phyloP scores from a whole-genome alignment of 2,797 vertebrate genomes.

The Paramormyrops hopkinsi region DNA sequence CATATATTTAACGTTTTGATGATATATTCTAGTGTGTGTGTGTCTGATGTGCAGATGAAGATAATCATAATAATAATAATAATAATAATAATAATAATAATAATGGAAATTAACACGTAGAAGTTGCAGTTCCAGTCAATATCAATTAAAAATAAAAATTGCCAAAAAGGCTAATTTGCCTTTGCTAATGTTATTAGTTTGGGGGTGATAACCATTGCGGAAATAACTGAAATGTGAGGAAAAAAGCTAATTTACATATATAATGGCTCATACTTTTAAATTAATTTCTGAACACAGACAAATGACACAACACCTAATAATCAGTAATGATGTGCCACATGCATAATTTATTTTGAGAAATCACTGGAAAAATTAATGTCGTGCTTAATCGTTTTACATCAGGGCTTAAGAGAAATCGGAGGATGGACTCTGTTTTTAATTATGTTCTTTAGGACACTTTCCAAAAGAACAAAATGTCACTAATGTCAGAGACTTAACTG shows the following conservation, averaged over 20 bases:
- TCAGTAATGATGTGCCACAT: slow-evolving; percentile 13
- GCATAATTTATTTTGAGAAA: slow-evolving; percentile 10
- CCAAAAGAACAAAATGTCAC: neutral
- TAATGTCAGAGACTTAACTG: neutral
- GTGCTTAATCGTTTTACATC: slow-evolving; percentile 2
- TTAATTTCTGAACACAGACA: slow-evolving; percentile 11
- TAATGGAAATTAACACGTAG: neutral
- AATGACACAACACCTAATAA: slow-evolving; percentile 17
- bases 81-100: neutral
- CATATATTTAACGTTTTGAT: neutral
- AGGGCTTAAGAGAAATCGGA: neutral
- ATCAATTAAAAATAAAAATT: neutral
- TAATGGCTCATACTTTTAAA: neutral
- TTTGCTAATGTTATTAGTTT: neutral
- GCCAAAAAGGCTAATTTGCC: neutral
- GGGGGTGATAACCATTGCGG: neutral
- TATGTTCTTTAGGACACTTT: neutral
- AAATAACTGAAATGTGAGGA: neutral
- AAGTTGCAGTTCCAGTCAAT: neutral
- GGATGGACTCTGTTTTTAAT: neutral
- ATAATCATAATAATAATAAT: neutral
- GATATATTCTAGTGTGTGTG: neutral
- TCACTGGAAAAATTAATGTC: neutral
- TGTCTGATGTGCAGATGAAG: too few relatives aligned
- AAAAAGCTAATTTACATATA: neutral